phyloP scores from a whole-genome alignment of 2,797 vertebrate genomes.

The Pseudopleuronectes americanus region DNA sequence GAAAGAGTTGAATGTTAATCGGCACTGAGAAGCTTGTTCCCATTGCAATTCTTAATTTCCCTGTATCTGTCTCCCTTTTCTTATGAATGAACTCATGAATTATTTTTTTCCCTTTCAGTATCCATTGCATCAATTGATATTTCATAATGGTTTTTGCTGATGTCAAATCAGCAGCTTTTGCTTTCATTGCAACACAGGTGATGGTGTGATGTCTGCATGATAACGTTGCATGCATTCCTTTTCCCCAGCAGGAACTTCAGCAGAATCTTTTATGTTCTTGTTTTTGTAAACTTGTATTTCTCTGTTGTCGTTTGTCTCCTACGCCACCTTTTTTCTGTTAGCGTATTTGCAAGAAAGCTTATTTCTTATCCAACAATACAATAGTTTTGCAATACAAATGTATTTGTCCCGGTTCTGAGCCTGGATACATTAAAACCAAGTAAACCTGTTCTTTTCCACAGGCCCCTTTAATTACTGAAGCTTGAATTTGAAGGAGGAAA shows the following conservation, averaged over 20 bases:
- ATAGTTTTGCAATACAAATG: background rate
- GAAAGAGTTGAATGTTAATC: slow-evolving; percentile 8
- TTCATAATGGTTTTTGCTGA: slow-evolving; percentile 10
- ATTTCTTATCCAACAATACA: background rate
- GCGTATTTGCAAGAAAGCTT: slow-evolving; percentile 4
- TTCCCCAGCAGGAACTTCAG: slow-evolving; percentile 42
- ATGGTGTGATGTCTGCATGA: slow-evolving; percentile 58
- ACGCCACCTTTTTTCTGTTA: background rate
- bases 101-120: background rate
- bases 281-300: slow-evolving; percentile 4
- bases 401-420: background rate
- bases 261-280: slow-evolving; percentile 14
- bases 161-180: slow-evolving; percentile 34
- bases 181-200: slow-evolving; percentile 39
- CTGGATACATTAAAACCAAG: background rate
- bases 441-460: background rate
- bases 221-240: slow-evolving; percentile 49
- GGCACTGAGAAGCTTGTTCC: background rate
- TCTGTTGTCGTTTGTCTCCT: background rate
- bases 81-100: background rate
- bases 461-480: too few species aligned
- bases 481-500: too few species aligned
- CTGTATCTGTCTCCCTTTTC: slow-evolving; percentile 9
- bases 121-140: slow-evolving; percentile 8
- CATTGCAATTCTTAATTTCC: slow-evolving; percentile 3